Evolutionary conservation across 2,888 invertebrate species (phyloP).

Genomic region (Mermis nigrescens): DNA sequence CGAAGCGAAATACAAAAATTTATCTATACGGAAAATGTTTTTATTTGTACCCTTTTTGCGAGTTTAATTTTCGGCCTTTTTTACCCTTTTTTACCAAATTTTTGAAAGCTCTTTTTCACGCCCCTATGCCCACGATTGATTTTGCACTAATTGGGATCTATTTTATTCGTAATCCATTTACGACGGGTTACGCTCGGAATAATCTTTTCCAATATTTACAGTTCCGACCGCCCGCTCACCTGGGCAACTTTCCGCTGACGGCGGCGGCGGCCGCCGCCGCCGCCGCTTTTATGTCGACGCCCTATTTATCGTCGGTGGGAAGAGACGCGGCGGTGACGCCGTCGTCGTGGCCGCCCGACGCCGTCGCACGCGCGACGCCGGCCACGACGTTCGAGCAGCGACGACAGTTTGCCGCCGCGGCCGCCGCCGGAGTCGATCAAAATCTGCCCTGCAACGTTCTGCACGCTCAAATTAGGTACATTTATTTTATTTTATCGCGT

Average conservation of each 20-base stretch:
- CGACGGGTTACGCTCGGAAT: too few relatives aligned
- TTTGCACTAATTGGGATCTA: too few relatives aligned
- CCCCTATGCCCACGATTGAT: too few relatives aligned
- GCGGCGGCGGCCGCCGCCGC: background rate
- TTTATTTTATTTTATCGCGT: background rate
- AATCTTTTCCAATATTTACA: background rate
- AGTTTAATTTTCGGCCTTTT: too few relatives aligned
- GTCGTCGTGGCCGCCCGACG: conserved; percentile 3
- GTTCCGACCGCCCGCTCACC: background rate
- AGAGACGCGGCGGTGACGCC: background rate
- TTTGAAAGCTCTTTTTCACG: too few relatives aligned
- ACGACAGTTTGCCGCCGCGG: background rate
- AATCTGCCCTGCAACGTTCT: background rate
- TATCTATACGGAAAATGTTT: too few relatives aligned
- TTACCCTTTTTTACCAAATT: too few relatives aligned
- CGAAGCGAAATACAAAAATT: too few relatives aligned
- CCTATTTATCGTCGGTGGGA: background rate
- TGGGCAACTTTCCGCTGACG: background rate
- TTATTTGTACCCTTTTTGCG: too few relatives aligned
- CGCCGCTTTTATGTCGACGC: background rate
- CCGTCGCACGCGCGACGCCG: background rate
- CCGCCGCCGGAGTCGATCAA: too few relatives aligned
- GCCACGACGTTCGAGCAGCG: background rate
- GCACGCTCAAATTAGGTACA: background rate
- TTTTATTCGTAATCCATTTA: too few relatives aligned